Percentiles rank a stretch among this genome's conserved stretches.
Conservation (phyloP, 2,113 vertebrate species). For the Cercocebus atys region DNA sequence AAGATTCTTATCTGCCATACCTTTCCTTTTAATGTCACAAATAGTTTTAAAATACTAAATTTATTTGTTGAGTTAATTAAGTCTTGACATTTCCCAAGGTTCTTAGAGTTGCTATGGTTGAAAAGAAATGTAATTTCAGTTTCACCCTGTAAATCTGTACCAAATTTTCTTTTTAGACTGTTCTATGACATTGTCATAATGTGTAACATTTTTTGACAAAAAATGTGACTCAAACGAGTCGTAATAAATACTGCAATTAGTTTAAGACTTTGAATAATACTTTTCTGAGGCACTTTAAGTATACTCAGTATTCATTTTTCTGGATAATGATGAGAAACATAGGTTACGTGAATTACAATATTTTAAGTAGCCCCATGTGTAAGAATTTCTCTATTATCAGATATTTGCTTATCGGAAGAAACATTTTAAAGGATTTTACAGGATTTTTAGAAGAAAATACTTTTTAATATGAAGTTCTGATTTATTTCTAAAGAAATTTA, state of each 20-base stretch:
- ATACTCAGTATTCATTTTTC: not conserved
- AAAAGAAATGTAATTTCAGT: not conserved
- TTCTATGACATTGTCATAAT: not conserved
- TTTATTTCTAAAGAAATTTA: slow-evolving; percentile 49
- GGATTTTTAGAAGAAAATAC: slow-evolving; percentile 7
- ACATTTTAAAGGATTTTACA: not conserved
- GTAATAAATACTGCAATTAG: not conserved
- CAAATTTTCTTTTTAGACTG: not conserved
- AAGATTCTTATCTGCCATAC: not conserved
- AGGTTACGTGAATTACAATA: not conserved
- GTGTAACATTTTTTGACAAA: not conserved
- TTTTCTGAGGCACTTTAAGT: not conserved
- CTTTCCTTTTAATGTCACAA: not conserved
- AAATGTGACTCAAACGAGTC: not conserved
- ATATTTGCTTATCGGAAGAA: slow-evolving; percentile 19
- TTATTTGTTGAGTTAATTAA: slow-evolving; percentile 36
- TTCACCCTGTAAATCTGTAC: not conserved
- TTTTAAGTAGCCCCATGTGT: not conserved
- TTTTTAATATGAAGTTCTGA: not conserved
- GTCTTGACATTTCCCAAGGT: not conserved
- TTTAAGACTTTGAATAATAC: not conserved
- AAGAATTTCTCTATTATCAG: not conserved
- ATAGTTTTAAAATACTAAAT: slow-evolving; percentile 15
- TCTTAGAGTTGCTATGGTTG: not conserved
- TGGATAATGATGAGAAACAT: not conserved